Conservation (phyloP, 2,797 vertebrate genomes). For the Sebastes taczanowskii region DNA sequence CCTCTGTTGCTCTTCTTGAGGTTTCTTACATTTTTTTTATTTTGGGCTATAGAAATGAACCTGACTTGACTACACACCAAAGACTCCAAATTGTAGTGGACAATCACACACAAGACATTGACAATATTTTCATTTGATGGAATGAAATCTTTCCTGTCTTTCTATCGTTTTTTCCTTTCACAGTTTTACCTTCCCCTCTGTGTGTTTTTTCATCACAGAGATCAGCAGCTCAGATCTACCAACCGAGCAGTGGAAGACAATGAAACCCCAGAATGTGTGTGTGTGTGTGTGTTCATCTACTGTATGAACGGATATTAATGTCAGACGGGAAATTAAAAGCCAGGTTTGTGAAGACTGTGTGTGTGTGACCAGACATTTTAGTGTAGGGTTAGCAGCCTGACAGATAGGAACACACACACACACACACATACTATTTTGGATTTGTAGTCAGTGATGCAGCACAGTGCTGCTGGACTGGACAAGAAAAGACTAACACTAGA, state of each 20-base stretch:
- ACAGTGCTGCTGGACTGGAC: neutral
- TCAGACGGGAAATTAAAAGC: slow-evolving; percentile 67
- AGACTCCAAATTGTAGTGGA: neutral
- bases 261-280: neutral
- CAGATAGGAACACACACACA: neutral
- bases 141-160: neutral
- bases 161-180: neutral
- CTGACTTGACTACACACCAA: too few species aligned
- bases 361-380: neutral
- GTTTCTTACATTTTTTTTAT: too few species aligned
- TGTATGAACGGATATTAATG: slow-evolving; percentile 59
- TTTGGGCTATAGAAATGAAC: too few species aligned
- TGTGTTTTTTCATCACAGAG: neutral
- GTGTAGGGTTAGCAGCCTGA: neutral
- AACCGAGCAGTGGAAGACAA: slow-evolving; percentile 16
- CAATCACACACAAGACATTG: too few species aligned
- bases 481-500: neutral
- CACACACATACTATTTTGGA: neutral
- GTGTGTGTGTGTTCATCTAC: slow-evolving; percentile 11
- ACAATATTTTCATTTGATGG: neutral
- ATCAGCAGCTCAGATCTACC: slow-evolving; percentile 40
- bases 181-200: neutral
- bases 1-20: too few species aligned
- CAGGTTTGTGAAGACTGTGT: slow-evolving; percentile 8
- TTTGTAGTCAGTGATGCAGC: neutral